These are phyloP conservation scores for Polydrusus cervinus DNA, from an alignment of 2,888 invertebrate species.

Conservation along the genomic window DNA sequence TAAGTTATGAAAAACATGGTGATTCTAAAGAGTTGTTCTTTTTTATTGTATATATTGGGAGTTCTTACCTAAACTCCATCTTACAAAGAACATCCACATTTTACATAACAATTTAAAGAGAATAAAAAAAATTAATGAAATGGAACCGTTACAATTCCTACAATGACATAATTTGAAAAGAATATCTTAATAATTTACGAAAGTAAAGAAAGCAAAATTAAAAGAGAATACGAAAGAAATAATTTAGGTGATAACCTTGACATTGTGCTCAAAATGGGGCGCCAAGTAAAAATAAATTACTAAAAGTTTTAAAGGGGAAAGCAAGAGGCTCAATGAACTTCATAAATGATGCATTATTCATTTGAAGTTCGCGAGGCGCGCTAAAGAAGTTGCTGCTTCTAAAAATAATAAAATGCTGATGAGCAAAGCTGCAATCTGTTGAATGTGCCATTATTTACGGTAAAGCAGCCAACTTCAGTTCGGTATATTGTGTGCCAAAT, in stretches of 20 bases:
- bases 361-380: slow-evolving; percentile 62
- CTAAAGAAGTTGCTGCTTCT: slow-evolving; percentile 66
- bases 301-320: slow-evolving; percentile 62
- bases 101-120: too few relatives aligned
- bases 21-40: too few relatives aligned
- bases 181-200: background rate
- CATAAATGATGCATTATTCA: slow-evolving; percentile 67
- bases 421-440: slow-evolving; percentile 69
- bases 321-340: slow-evolving; percentile 62
- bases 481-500: slow-evolving; percentile 12
- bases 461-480: slow-evolving; percentile 48
- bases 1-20: too few relatives aligned
- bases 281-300: slow-evolving; percentile 62
- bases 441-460: slow-evolving; percentile 71
- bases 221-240: slow-evolving; percentile 52
- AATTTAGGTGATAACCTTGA: slow-evolving; percentile 59
- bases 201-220: slow-evolving; percentile 49
- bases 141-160: background rate
- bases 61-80: too few relatives aligned
- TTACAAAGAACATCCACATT: too few relatives aligned
- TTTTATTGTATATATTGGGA: too few relatives aligned
- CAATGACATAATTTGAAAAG: slow-evolving; percentile 15
- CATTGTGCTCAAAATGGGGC: slow-evolving; percentile 58
- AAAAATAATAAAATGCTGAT: slow-evolving; percentile 71
- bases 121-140: background rate